Percentiles rank a stretch among this genome's conserved stretches.
These are phyloP conservation scores for Euzophera pinguis DNA, from an alignment of 2,888 invertebrate species.

Conservation along the genomic window DNA sequence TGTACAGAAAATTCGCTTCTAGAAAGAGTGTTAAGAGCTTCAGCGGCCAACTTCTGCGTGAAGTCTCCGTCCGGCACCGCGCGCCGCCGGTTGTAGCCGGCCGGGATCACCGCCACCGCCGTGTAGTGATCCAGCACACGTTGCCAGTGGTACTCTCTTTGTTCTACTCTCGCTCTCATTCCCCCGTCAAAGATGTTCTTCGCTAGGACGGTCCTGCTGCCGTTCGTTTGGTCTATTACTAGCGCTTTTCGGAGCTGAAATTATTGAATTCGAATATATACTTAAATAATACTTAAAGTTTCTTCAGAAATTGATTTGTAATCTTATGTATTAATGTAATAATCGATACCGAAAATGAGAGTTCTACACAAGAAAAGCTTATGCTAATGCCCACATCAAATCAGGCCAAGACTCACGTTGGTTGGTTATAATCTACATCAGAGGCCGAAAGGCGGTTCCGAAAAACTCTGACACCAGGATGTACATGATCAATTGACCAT, in stretches of 20 bases:
- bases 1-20: conserved; percentile 58
- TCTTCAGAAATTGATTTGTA: too few relatives aligned
- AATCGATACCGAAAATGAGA: too few relatives aligned
- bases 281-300: too few relatives aligned
- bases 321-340: too few relatives aligned
- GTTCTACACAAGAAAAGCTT: too few relatives aligned
- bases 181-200: conserved; percentile 60
- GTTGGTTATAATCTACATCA: too few relatives aligned
- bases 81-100: conserved; percentile 40
- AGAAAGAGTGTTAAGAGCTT: conserved; percentile 47
- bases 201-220: conserved; percentile 47
- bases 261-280: too few relatives aligned
- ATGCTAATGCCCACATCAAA: too few relatives aligned
- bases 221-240: conserved; percentile 46
- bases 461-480: too few relatives aligned
- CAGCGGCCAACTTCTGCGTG: conserved; percentile 51
- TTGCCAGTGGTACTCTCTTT: conserved; percentile 61
- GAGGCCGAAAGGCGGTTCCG: too few relatives aligned
- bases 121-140: conserved; percentile 65
- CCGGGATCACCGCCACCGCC: conserved; percentile 55
- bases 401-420: too few relatives aligned
- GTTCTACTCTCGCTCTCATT: conserved; percentile 52
- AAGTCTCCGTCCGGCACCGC: conserved; percentile 46
- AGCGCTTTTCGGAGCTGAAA: conserved; percentile 57
- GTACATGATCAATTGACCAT: too few relatives aligned